Base-by-base conservation (phyloP, 1,140 invertebrate genomes). In the Lepidurus couesii region DNA sequence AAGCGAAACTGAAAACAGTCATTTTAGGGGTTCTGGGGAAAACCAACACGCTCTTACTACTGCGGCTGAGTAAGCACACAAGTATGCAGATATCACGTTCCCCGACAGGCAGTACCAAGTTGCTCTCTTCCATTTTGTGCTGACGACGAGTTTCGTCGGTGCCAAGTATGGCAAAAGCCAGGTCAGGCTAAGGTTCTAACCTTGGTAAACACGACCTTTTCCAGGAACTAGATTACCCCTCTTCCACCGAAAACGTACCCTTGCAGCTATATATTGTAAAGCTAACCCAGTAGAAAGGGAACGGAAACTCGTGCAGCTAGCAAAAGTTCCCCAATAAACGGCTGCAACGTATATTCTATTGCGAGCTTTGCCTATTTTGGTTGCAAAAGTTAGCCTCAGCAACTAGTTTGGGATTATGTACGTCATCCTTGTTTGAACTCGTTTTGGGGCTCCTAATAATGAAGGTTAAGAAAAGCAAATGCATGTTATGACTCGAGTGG, bases 171-270 rank as follows among this genome's bases (percentile, higher is more conserved):
- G 53, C 53, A 65, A 16, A 65, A 65, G 53, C 16, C 53, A 65
- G 53, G 53, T 65, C 53, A 65, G 53, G 16, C 13, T 65, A 9
- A 65, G 53, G 53, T 13, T 65, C 21, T 65, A 65, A 65, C 53
- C 53, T 65, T 65, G 53, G 53, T 65, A 65, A 65, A 65, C 53
- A 65, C 53, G 53, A 65, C 53, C 53, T 65, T 65, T 65, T 65
- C 53, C 53, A 7, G 53, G 53, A 65, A 65, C 53, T 65, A 65
- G 53, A 65, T 65, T 65, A 65, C 53, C 53, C 47, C 21, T 65
- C 21, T 65, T 65, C 53, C 53, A 13, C 16, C 6, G 53, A 65
- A 65, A 65, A 65, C 16, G 53, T 65, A 65, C 53, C 53, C 21
- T 65, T 65, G 16, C 53, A 65, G 53, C 53, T 16, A 65, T 65